These are phyloP conservation scores for Agonopterix alstromeriana DNA, from an alignment of 2,888 invertebrate genomes.

Conservation along the genomic window DNA sequence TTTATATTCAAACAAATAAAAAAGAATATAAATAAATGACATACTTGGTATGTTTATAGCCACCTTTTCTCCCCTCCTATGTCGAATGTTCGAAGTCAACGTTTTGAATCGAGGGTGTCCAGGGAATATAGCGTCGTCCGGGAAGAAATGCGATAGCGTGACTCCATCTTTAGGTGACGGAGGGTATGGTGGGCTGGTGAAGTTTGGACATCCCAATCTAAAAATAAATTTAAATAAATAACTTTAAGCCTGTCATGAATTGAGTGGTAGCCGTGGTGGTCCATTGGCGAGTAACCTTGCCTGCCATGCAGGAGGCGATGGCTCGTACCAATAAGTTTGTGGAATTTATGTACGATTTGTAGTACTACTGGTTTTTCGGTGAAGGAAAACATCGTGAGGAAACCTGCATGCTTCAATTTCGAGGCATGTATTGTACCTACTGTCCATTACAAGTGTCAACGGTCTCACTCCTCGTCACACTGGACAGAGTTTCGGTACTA, in stretches of 20 bases:
- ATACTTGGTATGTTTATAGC: slow-evolving; percentile 97
- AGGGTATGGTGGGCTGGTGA: slow-evolving; percentile 85
- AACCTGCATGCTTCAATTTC: too few relatives aligned
- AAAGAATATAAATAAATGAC: slow-evolving; percentile 5
- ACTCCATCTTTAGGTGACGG: slow-evolving; percentile 83
- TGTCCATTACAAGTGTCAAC: too few relatives aligned
- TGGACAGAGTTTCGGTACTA: too few relatives aligned
- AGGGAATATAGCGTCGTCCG: slow-evolving; percentile 94
- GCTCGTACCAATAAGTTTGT: too few relatives aligned
- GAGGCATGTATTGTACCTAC: too few relatives aligned
- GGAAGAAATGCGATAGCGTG: slow-evolving; percentile 92
- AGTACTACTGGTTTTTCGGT: too few relatives aligned
- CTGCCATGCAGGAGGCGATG: too few relatives aligned
- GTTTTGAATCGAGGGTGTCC: slow-evolving; percentile 98
- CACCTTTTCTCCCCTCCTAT: slow-evolving; percentile 95
- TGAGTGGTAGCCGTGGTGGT: too few relatives aligned
- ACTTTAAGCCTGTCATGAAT: not conserved
- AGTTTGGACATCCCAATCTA: slow-evolving; percentile 91
- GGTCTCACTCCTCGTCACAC: too few relatives aligned
- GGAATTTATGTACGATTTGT: too few relatives aligned
- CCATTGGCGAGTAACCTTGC: too few relatives aligned
- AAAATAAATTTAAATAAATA: slow-evolving; percentile 26
- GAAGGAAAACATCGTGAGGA: too few relatives aligned
- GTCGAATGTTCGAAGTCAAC: slow-evolving; percentile 93
- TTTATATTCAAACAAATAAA: not conserved